Conservation (phyloP, 2,888 invertebrate species). For the Orthonevra nobilis region DNA sequence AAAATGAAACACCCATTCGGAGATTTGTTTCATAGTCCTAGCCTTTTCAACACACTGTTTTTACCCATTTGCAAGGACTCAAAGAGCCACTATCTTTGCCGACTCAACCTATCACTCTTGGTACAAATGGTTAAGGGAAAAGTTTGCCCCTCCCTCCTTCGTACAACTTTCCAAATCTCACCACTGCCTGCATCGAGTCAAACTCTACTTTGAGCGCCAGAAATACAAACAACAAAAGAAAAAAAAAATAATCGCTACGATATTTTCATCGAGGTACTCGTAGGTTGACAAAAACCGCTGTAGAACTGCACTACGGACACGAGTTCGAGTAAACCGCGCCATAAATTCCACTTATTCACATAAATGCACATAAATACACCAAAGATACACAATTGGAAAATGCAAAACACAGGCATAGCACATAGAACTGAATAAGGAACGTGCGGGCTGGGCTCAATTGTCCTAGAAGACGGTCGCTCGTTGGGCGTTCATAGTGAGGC, state of each 20-base stretch:
- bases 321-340: too few species aligned
- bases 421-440: slow-evolving; percentile 37
- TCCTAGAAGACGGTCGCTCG: slow-evolving; percentile 39
- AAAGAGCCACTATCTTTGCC: slow-evolving; percentile 51
- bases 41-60: slow-evolving; percentile 36
- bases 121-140: slow-evolving; percentile 12
- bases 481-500: too few species aligned
- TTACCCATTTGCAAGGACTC: slow-evolving; percentile 33
- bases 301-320: slow-evolving; percentile 60
- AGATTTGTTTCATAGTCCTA: slow-evolving; percentile 45
- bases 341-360: slow-evolving; percentile 65
- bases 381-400: neutral
- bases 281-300: slow-evolving; percentile 56
- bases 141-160: neutral
- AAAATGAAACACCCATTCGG: slow-evolving; percentile 40
- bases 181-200: neutral
- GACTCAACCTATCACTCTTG: slow-evolving; percentile 55
- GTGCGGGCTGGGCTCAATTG: slow-evolving; percentile 51
- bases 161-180: neutral
- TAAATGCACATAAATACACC: slow-evolving; percentile 16
- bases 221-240: neutral
- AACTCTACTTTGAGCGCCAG: slow-evolving; percentile 13
- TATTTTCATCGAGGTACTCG: slow-evolving; percentile 61
- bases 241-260: slow-evolving; percentile 47
- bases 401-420: slow-evolving; percentile 29